Evolutionary conservation across 1,140 invertebrate genomes (phyloP).

Genomic region (Drosophila mayri): DNA sequence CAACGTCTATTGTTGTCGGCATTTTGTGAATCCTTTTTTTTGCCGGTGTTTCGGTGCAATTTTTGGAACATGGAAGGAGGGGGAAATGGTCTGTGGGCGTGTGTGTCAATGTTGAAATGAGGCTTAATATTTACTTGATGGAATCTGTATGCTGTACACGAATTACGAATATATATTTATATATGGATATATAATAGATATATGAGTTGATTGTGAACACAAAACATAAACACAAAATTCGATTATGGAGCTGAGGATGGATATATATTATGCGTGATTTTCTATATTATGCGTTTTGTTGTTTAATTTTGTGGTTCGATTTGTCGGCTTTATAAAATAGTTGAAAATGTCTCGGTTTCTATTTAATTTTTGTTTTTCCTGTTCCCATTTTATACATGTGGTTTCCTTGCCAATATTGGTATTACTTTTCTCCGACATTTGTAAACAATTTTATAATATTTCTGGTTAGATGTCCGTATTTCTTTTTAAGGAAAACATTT

Average conservation of each 20-base stretch:
- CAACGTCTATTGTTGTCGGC: constrained; percentile 4
- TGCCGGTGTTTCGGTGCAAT: constrained; percentile 3
- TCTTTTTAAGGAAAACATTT: constrained; percentile 40
- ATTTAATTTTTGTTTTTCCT: constrained; percentile 19
- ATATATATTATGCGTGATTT: constrained; percentile 28
- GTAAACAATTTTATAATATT: constrained; percentile 55
- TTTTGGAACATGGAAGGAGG: neutral
- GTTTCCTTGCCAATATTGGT: constrained; percentile 45
- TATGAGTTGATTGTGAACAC: constrained; percentile 50
- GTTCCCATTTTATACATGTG: neutral
- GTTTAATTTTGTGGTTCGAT: constrained; percentile 7
- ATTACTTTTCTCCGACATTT: constrained; percentile 54
- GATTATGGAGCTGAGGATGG: constrained; percentile 32
- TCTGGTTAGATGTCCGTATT: constrained; percentile 26
- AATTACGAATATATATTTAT: constrained; percentile 48
- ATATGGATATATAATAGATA: constrained; percentile 40
- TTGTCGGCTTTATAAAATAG: constrained; percentile 29
- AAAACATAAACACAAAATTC: constrained; percentile 68
- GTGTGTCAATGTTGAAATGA: constrained; percentile 29
- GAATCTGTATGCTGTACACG: constrained; percentile 61
- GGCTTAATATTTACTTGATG: constrained; percentile 48
- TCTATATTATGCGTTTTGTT: constrained; percentile 15
- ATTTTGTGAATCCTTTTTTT: constrained; percentile 12
- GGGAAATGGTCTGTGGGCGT: constrained; percentile 12
- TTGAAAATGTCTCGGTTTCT: constrained; percentile 54